Evolutionary conservation across 2,797 vertebrate genomes (phyloP).

Genomic region (Bradypodion ventrale): DNA sequence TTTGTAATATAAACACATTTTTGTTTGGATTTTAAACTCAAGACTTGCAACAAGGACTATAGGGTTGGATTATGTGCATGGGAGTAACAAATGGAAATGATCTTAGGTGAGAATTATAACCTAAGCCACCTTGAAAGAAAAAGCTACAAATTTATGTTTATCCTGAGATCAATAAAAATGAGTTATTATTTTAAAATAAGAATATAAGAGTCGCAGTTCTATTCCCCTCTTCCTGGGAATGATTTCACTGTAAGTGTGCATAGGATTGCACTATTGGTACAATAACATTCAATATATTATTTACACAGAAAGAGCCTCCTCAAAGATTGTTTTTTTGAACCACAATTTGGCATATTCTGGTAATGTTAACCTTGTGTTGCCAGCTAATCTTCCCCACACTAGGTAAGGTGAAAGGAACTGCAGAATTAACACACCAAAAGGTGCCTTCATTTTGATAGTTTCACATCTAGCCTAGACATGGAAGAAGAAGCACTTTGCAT

Average conservation of each 20-base stretch:
- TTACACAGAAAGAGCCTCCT: too few species aligned
- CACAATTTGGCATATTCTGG: too few species aligned
- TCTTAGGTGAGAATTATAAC: conserved; percentile 2
- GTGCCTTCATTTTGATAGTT: too few species aligned
- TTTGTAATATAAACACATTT: conserved; percentile 57
- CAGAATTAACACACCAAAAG: too few species aligned
- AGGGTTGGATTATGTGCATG: conserved; percentile 54
- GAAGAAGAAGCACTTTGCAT: too few species aligned
- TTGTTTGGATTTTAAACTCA: conserved; percentile 58
- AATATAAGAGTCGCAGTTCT: neutral
- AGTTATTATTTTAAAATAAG: neutral
- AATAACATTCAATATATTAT: conserved; percentile 3
- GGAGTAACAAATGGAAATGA: conserved; percentile 45
- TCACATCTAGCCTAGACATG: too few species aligned
- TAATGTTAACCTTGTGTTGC: too few species aligned
- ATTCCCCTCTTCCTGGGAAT: neutral
- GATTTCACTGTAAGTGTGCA: neutral
- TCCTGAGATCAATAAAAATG: conserved; percentile 26
- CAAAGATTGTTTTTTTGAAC: too few species aligned
- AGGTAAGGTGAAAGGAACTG: too few species aligned
- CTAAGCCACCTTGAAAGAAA: neutral
- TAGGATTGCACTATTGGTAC: neutral
- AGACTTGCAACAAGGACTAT: conserved; percentile 31
- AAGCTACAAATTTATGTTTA: conserved; percentile 34
- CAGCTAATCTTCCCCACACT: too few species aligned